phyloP scores from a whole-genome alignment of 2,113 vertebrate genomes.

The Corapipo altera region DNA sequence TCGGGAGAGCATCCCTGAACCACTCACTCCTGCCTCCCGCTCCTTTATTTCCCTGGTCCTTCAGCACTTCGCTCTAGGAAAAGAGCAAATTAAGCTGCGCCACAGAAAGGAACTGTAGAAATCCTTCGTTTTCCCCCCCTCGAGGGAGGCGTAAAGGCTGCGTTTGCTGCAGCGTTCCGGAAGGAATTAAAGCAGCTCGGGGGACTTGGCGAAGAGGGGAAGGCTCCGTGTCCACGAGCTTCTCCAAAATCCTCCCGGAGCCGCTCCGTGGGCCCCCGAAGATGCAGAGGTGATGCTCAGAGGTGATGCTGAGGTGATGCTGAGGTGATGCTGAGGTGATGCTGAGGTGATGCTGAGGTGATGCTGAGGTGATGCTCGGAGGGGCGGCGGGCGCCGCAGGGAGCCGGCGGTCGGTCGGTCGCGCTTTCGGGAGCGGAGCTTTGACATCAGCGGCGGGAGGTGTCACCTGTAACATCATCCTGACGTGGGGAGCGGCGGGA shows the following conservation, averaged over 20 bases:
- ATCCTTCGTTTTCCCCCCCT: not conserved
- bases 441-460: conserved; percentile 68
- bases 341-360: not conserved
- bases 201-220: not conserved
- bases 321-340: conserved; percentile 35
- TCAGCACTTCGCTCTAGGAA: conserved; percentile 31
- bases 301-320: conserved; percentile 39
- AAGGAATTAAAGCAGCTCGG: conserved; percentile 33
- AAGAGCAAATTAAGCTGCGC: conserved; percentile 40
- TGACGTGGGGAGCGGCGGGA: conserved; percentile 45
- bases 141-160: not conserved
- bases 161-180: conserved; percentile 57
- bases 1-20: conserved; percentile 68
- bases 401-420: not conserved
- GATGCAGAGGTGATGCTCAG: conserved; percentile 50
- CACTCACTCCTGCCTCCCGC: conserved; percentile 51
- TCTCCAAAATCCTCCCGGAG: conserved; percentile 12
- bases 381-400: conserved; percentile 1
- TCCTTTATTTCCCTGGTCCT: conserved; percentile 56
- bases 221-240: not conserved
- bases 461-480: conserved; percentile 72
- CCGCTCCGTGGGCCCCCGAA: not conserved
- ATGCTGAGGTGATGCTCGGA: conserved; percentile 53
- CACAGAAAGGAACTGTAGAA: conserved; percentile 30
- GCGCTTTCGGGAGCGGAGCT: conserved; percentile 45